phyloP scores from a whole-genome alignment of 30 jellyfish, hydroid and myxozoan genomes.

The Aurelia aurita region DNA sequence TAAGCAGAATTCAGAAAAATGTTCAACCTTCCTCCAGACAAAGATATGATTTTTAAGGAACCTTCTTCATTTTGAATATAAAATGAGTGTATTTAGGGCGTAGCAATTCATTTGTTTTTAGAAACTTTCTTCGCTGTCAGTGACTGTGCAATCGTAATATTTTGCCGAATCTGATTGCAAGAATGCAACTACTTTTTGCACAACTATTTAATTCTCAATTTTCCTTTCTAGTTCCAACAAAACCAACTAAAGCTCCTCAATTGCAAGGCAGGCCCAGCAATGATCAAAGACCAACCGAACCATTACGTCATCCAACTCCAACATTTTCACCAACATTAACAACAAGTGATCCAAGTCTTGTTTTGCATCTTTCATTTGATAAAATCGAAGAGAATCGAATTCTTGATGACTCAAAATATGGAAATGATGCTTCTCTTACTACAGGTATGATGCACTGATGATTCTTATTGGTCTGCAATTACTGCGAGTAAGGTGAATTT shows the following conservation, averaged over 20 bases:
- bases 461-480: too few species aligned
- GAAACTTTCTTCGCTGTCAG: too few species aligned
- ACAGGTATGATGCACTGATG: slow-evolving; percentile 80
- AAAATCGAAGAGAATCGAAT: slow-evolving; percentile 88
- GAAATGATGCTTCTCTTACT: slow-evolving; percentile 85
- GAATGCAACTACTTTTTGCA: too few species aligned
- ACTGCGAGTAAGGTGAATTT: too few species aligned
- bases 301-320: slow-evolving; percentile 56
- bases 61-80: too few species aligned
- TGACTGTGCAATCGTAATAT: too few species aligned
- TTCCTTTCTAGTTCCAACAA: slow-evolving; percentile 73
- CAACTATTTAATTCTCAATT: background rate
- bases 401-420: slow-evolving; percentile 83
- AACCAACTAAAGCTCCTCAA: slow-evolving; percentile 66
- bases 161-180: too few species aligned
- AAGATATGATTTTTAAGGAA: too few species aligned
- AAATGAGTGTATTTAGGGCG: too few species aligned
- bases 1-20: too few species aligned
- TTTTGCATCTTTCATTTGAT: slow-evolving; percentile 87
- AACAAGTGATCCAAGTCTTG: slow-evolving; percentile 78
- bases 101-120: too few species aligned
- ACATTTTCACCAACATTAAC: slow-evolving; percentile 91
- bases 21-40: too few species aligned
- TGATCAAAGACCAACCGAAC: slow-evolving; percentile 1
- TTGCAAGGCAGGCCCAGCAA: background rate